Evolutionary conservation across 2,888 invertebrate genomes (phyloP).

Genomic region (Parapristionchus giblindavisi): DNA sequence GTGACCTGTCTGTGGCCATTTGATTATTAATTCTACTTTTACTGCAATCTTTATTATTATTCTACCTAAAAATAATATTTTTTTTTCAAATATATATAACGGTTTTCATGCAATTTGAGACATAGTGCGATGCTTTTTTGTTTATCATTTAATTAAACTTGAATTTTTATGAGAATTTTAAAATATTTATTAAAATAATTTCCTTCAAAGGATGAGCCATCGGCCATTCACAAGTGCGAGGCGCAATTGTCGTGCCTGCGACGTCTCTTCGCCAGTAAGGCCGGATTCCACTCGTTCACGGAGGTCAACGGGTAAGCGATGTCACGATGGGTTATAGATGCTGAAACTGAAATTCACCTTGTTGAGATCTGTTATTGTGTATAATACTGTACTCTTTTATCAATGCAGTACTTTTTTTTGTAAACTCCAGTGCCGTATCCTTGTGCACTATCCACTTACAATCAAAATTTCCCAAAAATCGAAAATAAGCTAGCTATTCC

Average conservation of each 20-base stretch:
- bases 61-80: too few relatives aligned
- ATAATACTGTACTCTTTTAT: background rate
- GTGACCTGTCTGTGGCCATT: background rate
- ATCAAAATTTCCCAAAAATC: too few relatives aligned
- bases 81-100: background rate
- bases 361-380: background rate
- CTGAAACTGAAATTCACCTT: background rate
- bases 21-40: background rate
- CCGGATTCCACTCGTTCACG: slow-evolving; percentile 85
- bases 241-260: slow-evolving; percentile 93
- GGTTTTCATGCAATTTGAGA: background rate
- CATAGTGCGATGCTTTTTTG: background rate
- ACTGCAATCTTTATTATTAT: background rate
- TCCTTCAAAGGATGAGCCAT: slow-evolving; percentile 73
- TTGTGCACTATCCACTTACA: too few relatives aligned
- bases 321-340: background rate
- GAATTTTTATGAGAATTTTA: background rate
- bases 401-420: background rate
- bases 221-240: slow-evolving; percentile 77
- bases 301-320: slow-evolving; percentile 57
- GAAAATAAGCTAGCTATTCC: too few relatives aligned
- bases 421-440: background rate
- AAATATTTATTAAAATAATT: background rate
- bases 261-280: slow-evolving; percentile 93
- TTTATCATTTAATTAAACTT: background rate